These are phyloP conservation scores for Stegodyphus dumicola DNA, from an alignment of 1,140 invertebrate genomes.

Conservation along the genomic window DNA sequence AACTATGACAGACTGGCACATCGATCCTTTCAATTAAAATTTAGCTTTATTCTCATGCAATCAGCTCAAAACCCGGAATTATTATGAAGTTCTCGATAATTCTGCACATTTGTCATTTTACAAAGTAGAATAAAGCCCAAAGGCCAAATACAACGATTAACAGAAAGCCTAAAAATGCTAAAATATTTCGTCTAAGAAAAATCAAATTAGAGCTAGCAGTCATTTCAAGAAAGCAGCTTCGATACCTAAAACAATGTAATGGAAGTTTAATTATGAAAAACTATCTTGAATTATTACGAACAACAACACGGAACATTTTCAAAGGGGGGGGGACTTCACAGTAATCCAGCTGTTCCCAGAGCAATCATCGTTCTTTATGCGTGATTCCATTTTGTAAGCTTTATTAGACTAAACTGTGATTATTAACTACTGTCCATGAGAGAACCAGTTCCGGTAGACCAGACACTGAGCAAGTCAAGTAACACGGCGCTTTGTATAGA, in stretches of 20 bases:
- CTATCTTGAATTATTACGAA: not conserved
- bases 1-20: no score
- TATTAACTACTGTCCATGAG: no score
- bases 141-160: no score
- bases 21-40: no score
- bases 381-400: conserved; percentile 51
- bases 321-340: not conserved
- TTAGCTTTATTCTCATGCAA: no score
- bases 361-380: conserved; percentile 46
- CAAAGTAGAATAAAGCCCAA: no score
- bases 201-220: conserved; percentile 31
- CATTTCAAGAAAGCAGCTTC: not conserved
- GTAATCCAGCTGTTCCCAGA: conserved; percentile 18
- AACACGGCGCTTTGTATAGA: conserved; percentile 18
- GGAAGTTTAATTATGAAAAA: conserved; percentile 48
- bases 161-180: not conserved
- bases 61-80: no score
- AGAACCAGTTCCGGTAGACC: no score
- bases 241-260: conserved; percentile 34
- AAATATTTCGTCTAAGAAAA: conserved; percentile 20
- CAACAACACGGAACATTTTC: conserved; percentile 21
- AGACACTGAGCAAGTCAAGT: not conserved
- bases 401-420: conserved; percentile 36
- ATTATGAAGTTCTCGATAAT: no score
- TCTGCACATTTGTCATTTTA: no score